Evolutionary conservation across 2,113 vertebrate species (phyloP).

Genomic region (Ovibos moschatus): DNA sequence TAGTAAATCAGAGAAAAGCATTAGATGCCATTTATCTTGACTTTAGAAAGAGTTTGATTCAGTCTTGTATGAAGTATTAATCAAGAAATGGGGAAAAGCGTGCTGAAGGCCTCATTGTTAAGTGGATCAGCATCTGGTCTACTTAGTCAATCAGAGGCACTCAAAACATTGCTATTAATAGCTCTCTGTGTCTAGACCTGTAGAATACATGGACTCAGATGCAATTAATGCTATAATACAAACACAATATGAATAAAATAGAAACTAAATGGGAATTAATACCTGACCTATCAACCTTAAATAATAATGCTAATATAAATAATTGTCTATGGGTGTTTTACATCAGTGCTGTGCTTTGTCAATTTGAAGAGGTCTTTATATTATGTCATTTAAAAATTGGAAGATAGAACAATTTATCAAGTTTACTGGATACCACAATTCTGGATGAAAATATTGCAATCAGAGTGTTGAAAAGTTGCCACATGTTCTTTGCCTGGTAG

Average conservation of each 20-base stretch:
- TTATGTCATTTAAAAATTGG: neutral
- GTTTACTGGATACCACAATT: neutral
- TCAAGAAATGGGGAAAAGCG: constrained; percentile 35
- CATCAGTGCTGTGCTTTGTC: neutral
- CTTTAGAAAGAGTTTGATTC: constrained; percentile 49
- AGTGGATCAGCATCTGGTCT: neutral
- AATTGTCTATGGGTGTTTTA: neutral
- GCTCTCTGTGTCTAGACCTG: neutral
- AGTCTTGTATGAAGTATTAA: constrained; percentile 44
- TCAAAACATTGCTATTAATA: constrained; percentile 45
- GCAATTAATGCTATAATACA: neutral
- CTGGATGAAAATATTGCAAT: neutral
- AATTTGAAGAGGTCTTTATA: neutral
- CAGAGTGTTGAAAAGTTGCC: neutral
- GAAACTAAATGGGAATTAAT: constrained; percentile 13
- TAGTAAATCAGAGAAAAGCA: constrained; percentile 54
- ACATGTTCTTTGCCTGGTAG: neutral
- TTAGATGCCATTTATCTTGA: constrained; percentile 56
- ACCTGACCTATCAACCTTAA: neutral
- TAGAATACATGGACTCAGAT: neutral
- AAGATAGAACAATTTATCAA: neutral
- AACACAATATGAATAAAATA: neutral
- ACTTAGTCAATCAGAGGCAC: constrained; percentile 1
- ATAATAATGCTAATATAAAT: neutral
- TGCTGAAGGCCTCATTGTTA: neutral